These are phyloP conservation scores for Eulemur mongoz DNA, from an alignment of 2,797 vertebrate species.

Conservation along the genomic window DNA sequence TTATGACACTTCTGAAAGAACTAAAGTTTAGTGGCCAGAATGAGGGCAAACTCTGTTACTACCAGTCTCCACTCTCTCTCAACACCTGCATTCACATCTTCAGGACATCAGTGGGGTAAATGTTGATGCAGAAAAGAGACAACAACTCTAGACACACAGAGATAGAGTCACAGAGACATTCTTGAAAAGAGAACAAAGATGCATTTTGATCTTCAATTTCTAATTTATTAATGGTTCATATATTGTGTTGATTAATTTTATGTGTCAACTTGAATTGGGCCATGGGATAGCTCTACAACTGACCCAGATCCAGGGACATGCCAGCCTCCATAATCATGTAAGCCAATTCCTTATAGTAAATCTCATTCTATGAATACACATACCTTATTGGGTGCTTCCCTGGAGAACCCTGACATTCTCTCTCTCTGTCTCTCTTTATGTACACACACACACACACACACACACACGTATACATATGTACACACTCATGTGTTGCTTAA, in stretches of 20 bases:
- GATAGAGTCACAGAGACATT: not conserved
- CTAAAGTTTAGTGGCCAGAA: not conserved
- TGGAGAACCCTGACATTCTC: not conserved
- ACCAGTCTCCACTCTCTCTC: not conserved
- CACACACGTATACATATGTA: not conserved
- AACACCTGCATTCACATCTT: not conserved
- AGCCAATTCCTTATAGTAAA: not conserved
- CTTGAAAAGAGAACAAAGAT: not conserved
- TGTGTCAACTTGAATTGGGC: not conserved
- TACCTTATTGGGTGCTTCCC: not conserved
- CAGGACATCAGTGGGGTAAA: not conserved
- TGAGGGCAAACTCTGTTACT: not conserved
- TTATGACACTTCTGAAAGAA: not conserved
- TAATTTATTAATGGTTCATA: not conserved
- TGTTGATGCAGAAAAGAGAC: not conserved
- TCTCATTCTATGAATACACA: not conserved
- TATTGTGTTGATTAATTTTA: not conserved
- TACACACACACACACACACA: not conserved
- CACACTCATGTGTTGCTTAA: not conserved
- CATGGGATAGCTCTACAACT: not conserved
- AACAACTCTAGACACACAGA: not conserved
- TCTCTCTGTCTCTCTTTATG: not conserved
- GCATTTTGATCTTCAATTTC: not conserved
- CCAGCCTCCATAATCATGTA: not conserved
- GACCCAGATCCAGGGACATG: not conserved